These are phyloP conservation scores for Drosophila kepulauana DNA, from an alignment of 1,140 invertebrate species.

Conservation along the genomic window DNA sequence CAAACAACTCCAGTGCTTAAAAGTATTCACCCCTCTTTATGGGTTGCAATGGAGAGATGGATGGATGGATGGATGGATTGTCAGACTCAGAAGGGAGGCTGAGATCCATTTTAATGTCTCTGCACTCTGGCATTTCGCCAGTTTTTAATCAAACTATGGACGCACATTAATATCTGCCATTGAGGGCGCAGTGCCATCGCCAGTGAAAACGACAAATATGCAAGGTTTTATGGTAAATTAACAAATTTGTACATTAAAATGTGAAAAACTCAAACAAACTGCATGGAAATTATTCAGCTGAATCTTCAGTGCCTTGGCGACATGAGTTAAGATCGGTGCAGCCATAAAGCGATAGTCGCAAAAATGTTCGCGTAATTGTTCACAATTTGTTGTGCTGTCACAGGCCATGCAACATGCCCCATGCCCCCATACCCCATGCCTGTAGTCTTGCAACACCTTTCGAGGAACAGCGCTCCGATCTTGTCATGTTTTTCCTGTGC, in stretches of 20 bases:
- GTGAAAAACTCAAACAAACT: constrained; percentile 79
- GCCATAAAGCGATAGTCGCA: constrained; percentile 49
- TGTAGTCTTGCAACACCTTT: constrained; percentile 74
- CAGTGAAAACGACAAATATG: constrained; percentile 67
- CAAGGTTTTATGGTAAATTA: constrained; percentile 84
- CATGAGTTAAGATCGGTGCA: constrained; percentile 21
- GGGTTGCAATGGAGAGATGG: constrained; percentile 38
- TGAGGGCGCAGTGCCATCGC: constrained; percentile 46
- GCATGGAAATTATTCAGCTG: constrained; percentile 77
- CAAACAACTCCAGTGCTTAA: constrained; percentile 21
- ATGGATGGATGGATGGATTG: constrained; percentile 74
- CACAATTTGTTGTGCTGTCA: constrained; percentile 77
- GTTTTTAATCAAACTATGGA: constrained; percentile 82
- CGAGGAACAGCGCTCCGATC: constrained; percentile 54
- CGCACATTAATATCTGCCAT: constrained; percentile 80
- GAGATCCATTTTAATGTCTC: constrained; percentile 66
- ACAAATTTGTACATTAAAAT: constrained; percentile 85
- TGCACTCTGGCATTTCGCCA: constrained; percentile 65
- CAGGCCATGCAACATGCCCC: constrained; percentile 1
- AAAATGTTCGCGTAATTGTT: constrained; percentile 81
- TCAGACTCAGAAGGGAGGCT: constrained; percentile 50
- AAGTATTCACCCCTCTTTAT: neutral
- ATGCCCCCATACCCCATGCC: constrained; percentile 10
- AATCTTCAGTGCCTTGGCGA: constrained; percentile 7
- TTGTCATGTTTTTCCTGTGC: constrained; percentile 84